Conservation (phyloP, 2,797 vertebrate species). For the Odontamblyopus rebecca region DNA sequence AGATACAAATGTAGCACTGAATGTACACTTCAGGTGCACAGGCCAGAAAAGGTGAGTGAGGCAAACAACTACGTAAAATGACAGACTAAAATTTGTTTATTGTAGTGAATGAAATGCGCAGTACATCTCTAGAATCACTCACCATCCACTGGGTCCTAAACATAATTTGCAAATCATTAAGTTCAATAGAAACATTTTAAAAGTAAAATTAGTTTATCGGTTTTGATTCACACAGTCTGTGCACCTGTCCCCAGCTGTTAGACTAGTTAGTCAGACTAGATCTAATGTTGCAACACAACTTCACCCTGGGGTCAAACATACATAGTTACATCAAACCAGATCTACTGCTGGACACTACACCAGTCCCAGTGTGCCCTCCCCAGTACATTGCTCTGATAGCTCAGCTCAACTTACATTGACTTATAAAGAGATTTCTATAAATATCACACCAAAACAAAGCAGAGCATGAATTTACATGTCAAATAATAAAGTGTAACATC, state of each 20-base stretch:
- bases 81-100: no score
- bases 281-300: constrained; percentile 4
- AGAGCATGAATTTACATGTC: constrained; percentile 8
- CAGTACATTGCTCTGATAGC: constrained; percentile 36
- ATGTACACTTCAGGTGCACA: neutral
- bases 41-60: neutral
- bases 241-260: no score
- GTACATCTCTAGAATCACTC: no score
- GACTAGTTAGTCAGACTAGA: neutral
- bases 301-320: constrained; percentile 23
- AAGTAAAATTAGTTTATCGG: no score
- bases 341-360: neutral
- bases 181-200: no score
- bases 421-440: constrained; percentile 55
- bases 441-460: constrained; percentile 43
- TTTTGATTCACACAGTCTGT: no score
- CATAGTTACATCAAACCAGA: constrained; percentile 26
- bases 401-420: constrained; percentile 53
- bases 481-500: neutral
- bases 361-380: constrained; percentile 17
- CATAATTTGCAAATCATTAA: no score
- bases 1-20: neutral
- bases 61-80: no score
- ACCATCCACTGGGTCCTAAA: no score
- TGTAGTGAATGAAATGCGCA: no score